Conservation (phyloP, 2,113 vertebrate genomes). For the Ahaetulla prasina region DNA sequence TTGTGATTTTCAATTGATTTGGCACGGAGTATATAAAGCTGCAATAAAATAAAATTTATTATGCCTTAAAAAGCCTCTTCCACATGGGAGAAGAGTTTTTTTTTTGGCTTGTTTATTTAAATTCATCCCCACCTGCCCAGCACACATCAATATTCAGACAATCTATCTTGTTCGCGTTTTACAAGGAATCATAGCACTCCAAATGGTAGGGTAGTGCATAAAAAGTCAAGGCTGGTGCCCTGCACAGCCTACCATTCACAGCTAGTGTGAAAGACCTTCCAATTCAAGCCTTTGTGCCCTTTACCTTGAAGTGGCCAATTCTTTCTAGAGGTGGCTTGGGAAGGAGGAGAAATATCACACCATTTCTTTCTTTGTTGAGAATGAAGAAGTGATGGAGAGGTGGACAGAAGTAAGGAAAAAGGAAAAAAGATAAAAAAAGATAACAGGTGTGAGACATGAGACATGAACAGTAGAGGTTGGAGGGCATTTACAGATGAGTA, state of each 20-base stretch:
- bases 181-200: conserved; percentile 67
- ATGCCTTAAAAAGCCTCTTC: neutral
- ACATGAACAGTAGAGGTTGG: conserved; percentile 67
- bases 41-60: conserved; percentile 39
- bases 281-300: conserved; percentile 82
- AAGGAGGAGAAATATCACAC: conserved; percentile 86
- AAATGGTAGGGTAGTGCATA: conserved; percentile 55
- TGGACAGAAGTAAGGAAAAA: conserved; percentile 65
- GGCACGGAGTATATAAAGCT: neutral
- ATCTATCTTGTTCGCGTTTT: conserved; percentile 67
- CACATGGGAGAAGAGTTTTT: conserved; percentile 2
- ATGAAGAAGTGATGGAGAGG: conserved; percentile 76
- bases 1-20: neutral
- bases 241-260: conserved; percentile 79
- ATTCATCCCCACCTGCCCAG: neutral
- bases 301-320: conserved; percentile 88
- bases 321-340: conserved; percentile 89
- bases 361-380: conserved; percentile 88
- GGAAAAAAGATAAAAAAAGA: conserved; percentile 70
- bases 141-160: conserved; percentile 53
- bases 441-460: conserved; percentile 73
- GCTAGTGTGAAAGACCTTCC: conserved; percentile 87
- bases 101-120: neutral
- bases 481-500: conserved; percentile 72
- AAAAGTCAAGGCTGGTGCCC: conserved; percentile 63